A percentile compares a stretch with the other conserved stretches of the same genome.
Evolutionary conservation across 92 coral and sea anemone genomes (phyloP).

Genomic region (Siderastrea radians): DNA sequence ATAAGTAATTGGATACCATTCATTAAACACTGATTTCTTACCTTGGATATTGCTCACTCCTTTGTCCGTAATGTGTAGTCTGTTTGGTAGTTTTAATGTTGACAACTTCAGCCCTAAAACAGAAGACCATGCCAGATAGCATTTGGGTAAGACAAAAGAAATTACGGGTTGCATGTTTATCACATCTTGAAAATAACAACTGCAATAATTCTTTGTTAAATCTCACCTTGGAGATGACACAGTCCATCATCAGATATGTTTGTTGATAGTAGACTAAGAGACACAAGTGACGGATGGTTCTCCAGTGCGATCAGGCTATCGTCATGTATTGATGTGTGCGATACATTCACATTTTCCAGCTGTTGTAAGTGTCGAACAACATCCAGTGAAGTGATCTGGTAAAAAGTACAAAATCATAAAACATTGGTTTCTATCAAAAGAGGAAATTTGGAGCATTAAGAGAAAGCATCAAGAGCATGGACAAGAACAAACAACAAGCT

Average conservation of each 20-base stretch:
- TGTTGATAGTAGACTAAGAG: slow-evolving; percentile 84
- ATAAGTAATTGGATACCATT: too few relatives aligned
- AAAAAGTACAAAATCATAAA: neutral
- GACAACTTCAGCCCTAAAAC: slow-evolving; percentile 73
- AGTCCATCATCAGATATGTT: slow-evolving; percentile 85
- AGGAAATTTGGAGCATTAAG: too few relatives aligned
- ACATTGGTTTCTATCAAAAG: neutral
- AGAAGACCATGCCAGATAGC: neutral
- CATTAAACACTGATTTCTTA: slow-evolving; percentile 1
- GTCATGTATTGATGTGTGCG: slow-evolving; percentile 72
- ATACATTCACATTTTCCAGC: slow-evolving; percentile 78
- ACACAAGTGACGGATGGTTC: slow-evolving; percentile 73
- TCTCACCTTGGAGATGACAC: slow-evolving; percentile 75
- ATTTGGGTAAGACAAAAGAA: neutral
- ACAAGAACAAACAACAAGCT: too few relatives aligned
- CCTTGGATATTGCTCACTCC: slow-evolving; percentile 84
- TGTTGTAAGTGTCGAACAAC: slow-evolving; percentile 55
- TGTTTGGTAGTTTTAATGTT: slow-evolving; percentile 80
- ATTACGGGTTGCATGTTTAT: neutral
- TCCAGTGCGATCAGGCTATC: slow-evolving; percentile 65
- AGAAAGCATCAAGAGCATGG: neutral
- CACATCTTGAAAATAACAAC: neutral
- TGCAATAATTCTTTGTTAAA: too few relatives aligned
- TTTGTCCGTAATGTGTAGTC: slow-evolving; percentile 82
- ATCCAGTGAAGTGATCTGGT: slow-evolving; percentile 78